phyloP scores from a whole-genome alignment of 2,888 invertebrate species.

The Cerastis leucographa region DNA sequence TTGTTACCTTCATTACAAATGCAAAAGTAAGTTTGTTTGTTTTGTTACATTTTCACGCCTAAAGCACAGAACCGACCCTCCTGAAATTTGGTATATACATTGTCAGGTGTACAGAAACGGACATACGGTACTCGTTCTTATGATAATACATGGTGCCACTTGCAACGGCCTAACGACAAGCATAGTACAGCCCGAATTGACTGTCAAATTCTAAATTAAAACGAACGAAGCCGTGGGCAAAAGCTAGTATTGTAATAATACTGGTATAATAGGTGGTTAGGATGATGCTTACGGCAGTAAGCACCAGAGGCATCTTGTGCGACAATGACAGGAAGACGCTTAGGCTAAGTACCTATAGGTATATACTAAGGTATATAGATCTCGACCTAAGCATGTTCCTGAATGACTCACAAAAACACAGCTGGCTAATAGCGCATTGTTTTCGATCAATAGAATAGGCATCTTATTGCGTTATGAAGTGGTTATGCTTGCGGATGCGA shows the following conservation, averaged over 20 bases:
- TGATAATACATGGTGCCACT: no score
- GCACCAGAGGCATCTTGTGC: no score
- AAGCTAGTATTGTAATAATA: not conserved
- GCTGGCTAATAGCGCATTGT: conserved; percentile 54
- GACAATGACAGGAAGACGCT: not conserved
- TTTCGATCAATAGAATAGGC: conserved; percentile 19
- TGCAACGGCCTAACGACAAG: no score
- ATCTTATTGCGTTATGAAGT: conserved; percentile 17
- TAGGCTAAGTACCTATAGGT: not conserved
- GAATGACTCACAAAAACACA: conserved; percentile 17
- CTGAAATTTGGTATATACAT: no score
- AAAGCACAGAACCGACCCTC: no score
- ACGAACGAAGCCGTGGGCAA: not conserved
- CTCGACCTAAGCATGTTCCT: conserved; percentile 12
- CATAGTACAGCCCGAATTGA: no score
- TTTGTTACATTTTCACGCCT: no score
- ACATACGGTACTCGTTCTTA: no score
- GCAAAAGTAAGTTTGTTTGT: no score
- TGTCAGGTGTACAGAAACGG: no score
- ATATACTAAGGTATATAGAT: not conserved
- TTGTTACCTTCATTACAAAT: no score
- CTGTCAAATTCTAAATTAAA: no score
- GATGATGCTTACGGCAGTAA: not conserved
- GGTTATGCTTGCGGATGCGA: conserved; percentile 4
- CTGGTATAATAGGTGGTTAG: not conserved